A percentile compares a stretch with the other conserved stretches of the same genome.
These are phyloP conservation scores for Spea hammondii DNA, from an alignment of 2,797 vertebrate genomes.

Conservation along the genomic window DNA sequence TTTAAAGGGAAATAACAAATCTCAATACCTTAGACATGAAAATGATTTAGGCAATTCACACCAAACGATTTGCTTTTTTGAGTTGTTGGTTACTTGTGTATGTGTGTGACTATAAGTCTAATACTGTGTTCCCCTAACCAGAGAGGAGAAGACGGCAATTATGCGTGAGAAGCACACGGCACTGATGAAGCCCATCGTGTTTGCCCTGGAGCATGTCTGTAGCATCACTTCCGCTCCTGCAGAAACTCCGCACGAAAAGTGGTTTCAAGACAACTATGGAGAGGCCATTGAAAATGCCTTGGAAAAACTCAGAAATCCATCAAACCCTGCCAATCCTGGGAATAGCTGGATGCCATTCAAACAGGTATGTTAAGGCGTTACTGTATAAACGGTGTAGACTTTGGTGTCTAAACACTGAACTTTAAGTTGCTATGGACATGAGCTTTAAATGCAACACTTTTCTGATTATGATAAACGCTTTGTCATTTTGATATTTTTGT, in stretches of 20 bases:
- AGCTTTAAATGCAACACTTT: too few species aligned
- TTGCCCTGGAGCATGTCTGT: constrained; percentile 91
- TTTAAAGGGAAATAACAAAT: too few species aligned
- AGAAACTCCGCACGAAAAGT: constrained; percentile 95
- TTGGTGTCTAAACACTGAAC: too few species aligned
- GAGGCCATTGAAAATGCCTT: constrained; percentile 86
- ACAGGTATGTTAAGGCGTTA: constrained; percentile 72
- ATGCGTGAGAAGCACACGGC: constrained; percentile 98
- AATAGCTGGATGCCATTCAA: constrained; percentile 98
- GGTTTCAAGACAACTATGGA: constrained; percentile 96
- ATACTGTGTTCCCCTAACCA: constrained; percentile 54
- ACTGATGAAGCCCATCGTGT: constrained; percentile 95
- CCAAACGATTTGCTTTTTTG: too few species aligned
- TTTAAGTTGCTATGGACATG: too few species aligned
- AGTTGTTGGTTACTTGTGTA: too few species aligned
- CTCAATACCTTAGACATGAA: too few species aligned
- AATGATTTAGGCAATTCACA: too few species aligned
- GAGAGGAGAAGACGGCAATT: constrained; percentile 96
- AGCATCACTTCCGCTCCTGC: constrained; percentile 90
- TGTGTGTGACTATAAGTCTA: constrained; percentile 5
- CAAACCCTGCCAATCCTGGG: constrained; percentile 91
- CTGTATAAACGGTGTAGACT: too few species aligned
- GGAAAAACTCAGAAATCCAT: constrained; percentile 86
- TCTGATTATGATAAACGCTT: too few species aligned
- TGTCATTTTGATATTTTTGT: too few species aligned